phyloP scores from a whole-genome alignment of 2,113 vertebrate species.

The Otolemur garnettii region DNA sequence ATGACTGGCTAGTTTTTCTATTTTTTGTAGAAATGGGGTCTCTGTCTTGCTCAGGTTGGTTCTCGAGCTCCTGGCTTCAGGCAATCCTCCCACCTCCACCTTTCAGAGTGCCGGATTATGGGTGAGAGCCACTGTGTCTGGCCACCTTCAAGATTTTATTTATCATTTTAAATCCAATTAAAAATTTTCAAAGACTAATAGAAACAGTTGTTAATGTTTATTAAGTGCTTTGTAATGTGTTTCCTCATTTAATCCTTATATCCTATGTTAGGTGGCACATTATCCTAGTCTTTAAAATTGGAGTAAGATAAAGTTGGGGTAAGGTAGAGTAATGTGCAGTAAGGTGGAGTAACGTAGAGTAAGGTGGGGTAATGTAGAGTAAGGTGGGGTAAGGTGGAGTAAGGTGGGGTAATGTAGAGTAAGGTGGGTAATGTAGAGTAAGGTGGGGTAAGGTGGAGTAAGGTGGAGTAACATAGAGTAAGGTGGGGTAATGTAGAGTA shows the following conservation, averaged over 20 bases:
- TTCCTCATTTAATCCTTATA: neutral
- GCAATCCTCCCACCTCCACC: no score
- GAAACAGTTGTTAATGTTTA: slow-evolving; percentile 3
- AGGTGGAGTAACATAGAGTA: neutral
- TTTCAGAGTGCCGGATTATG: no score
- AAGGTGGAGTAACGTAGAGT: no score
- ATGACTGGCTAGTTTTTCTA: no score
- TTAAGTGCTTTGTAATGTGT: neutral
- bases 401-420: neutral
- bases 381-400: neutral
- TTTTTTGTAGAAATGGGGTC: no score
- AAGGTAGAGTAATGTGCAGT: neutral
- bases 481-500: neutral
- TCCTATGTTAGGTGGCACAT: neutral
- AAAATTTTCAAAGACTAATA: slow-evolving; percentile 29
- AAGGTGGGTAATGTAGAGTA: no score
- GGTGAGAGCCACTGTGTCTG: no score
- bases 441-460: neutral
- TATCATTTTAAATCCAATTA: slow-evolving; percentile 6
- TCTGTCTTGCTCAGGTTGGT: no score
- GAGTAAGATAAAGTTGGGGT: neutral
- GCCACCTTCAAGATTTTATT: neutral
- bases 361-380: neutral
- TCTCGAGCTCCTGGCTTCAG: no score
- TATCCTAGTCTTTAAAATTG: neutral